These are phyloP conservation scores for Apotomis capreana DNA, from an alignment of 2,888 invertebrate genomes.

Conservation along the genomic window DNA sequence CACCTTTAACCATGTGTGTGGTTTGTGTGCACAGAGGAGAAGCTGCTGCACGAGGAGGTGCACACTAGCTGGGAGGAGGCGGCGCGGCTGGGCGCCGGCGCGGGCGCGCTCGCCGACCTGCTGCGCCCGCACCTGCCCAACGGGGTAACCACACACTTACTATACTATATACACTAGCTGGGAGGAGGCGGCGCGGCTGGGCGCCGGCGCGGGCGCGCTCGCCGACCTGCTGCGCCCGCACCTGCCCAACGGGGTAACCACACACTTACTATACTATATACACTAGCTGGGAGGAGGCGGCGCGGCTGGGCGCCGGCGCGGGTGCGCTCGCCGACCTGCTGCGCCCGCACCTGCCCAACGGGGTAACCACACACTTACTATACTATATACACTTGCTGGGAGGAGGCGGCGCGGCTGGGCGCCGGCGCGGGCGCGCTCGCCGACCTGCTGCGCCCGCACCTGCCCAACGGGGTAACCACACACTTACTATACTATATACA, in stretches of 20 bases:
- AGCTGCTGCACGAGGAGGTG: slow-evolving; percentile 89
- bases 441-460: slow-evolving; percentile 67
- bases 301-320: slow-evolving; percentile 71
- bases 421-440: slow-evolving; percentile 68
- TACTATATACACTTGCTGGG: slow-evolving; percentile 89
- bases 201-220: slow-evolving; percentile 66
- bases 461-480: slow-evolving; percentile 70
- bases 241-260: slow-evolving; percentile 71
- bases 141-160: slow-evolving; percentile 61
- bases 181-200: slow-evolving; percentile 85
- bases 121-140: slow-evolving; percentile 69
- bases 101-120: slow-evolving; percentile 68
- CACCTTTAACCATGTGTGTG: background rate
- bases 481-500: too few relatives aligned
- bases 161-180: slow-evolving; percentile 88
- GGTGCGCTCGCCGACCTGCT: slow-evolving; percentile 72
- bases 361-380: slow-evolving; percentile 60
- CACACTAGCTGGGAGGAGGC: slow-evolving; percentile 88
- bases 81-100: slow-evolving; percentile 75
- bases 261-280: too few relatives aligned
- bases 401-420: slow-evolving; percentile 83
- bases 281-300: slow-evolving; percentile 87
- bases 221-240: slow-evolving; percentile 70
- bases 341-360: slow-evolving; percentile 68
- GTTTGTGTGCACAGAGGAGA: slow-evolving; percentile 84